Evolutionary conservation across 92 coral and sea anemone species (phyloP), one percentile per base, ranked within the genome.

Genomic region (Porites lobata): DNA sequence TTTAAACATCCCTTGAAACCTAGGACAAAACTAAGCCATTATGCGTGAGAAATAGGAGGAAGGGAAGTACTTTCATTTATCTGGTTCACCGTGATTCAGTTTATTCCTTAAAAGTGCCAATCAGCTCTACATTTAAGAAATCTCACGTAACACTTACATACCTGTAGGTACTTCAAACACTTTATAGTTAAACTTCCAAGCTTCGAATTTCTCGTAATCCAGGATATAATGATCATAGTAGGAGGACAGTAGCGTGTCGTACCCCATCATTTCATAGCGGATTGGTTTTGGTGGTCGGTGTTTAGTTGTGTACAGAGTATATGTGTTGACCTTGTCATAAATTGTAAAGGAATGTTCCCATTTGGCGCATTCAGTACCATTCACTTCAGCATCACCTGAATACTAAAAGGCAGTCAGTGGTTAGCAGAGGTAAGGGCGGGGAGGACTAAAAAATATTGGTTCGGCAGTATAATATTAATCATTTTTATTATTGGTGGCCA

Each of bases 201-300:
- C 86, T 53, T 92, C 94, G 78, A 98, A 95, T 8, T 78, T 52
- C 50, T 95, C 92, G 80, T 98, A 98, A 65, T 98, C 98, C 82
- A 98, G 93, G 50, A 98, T 92, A 52, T 98, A 98, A 74, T 98
- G 99, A 61, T 98, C 99, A 76, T 98, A 98, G 80, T 98, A 96
- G 6, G 99, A 98, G 19, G 99, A 94, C 17, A 98, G 87, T n/a
- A 98, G 81, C 13, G 98, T 96, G 69, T 98, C 99, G 61, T 98
- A 98, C 1, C 99, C 99, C 94, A 98, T 94, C 99, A 98, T 95
- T 94, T 98, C 99, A 74, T 98, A 98, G 20, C 98, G 97, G 18
- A 98, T 80, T 57, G 99, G 99, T 75, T 51, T 87, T 54, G 83
- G 77, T 8, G 96, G 95, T 9, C 79, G 90, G 6, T 90, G 75